Percentiles rank a stretch among this genome's conserved stretches.
Conservation (phyloP, 2,888 invertebrate species). For the Gymnosoma rotundatum region DNA sequence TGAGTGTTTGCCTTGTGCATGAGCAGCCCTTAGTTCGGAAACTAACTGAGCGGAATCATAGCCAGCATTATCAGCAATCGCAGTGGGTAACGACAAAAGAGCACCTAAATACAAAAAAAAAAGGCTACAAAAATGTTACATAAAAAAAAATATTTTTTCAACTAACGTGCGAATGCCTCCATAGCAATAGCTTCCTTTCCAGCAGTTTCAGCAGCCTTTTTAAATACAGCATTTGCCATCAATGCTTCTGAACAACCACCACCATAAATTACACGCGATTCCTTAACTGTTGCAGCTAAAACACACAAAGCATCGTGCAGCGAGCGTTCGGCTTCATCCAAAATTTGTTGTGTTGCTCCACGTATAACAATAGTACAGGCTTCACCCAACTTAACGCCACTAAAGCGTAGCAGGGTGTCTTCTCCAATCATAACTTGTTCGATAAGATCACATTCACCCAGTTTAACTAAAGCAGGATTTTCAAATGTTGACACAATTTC, state of each 20-base stretch:
- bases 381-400: conserved; percentile 96
- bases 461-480: conserved; percentile 93
- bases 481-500: conserved; percentile 99
- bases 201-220: conserved; percentile 92
- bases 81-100: conserved; percentile 94
- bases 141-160: conserved; percentile 7
- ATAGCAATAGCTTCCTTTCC: conserved; percentile 99
- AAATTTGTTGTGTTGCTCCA: conserved; percentile 98
- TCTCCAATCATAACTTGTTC: conserved; percentile 98
- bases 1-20: conserved; percentile 91
- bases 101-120: conserved; percentile 83
- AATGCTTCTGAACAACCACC: conserved; percentile 98
- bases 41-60: conserved; percentile 98
- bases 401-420: conserved; percentile 96
- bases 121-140: background rate
- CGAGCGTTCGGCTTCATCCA: conserved; percentile 99
- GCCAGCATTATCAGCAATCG: conserved; percentile 99
- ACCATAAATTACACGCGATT: conserved; percentile 94
- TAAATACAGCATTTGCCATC: conserved; percentile 96
- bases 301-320: conserved; percentile 99
- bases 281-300: conserved; percentile 95
- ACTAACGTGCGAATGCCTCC: conserved; percentile 92
- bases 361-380: conserved; percentile 98
- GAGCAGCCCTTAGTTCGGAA: conserved; percentile 94
- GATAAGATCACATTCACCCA: conserved; percentile 97